phyloP scores from a whole-genome alignment of 2,888 invertebrate genomes.

The Dynastes grantii region DNA sequence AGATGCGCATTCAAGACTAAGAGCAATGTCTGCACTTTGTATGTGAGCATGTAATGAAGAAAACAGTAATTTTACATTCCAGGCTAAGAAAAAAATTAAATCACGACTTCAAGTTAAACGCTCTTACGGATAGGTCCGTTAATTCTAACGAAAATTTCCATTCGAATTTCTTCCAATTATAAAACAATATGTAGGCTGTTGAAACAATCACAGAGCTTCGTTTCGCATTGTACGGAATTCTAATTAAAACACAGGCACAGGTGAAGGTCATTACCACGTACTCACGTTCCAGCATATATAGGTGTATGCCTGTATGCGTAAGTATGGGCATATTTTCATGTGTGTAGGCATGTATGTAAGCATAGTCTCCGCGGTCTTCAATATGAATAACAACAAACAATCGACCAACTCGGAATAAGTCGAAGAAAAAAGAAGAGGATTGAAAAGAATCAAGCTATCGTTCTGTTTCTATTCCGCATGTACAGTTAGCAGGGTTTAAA shows the following conservation, averaged over 20 bases:
- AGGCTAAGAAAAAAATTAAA: not conserved
- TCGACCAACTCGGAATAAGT: not conserved
- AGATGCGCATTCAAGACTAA: too few relatives aligned
- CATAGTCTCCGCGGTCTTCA: conserved; percentile 3
- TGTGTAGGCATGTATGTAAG: conserved; percentile 23
- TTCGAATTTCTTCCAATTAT: conserved; percentile 16
- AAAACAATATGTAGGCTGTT: conserved; percentile 24
- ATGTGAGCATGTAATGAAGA: too few relatives aligned
- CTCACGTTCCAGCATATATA: conserved; percentile 19
- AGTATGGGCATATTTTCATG: conserved; percentile 14
- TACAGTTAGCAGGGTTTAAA: not conserved
- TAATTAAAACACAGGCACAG: conserved; percentile 33
- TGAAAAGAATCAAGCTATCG: conserved; percentile 28
- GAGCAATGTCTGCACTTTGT: too few relatives aligned
- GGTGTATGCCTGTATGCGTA: conserved; percentile 2
- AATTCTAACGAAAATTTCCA: not conserved
- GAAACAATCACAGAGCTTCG: conserved; percentile 13
- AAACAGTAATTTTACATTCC: too few relatives aligned
- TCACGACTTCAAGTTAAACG: not conserved
- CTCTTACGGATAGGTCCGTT: not conserved
- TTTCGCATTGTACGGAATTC: conserved; percentile 27
- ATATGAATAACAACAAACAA: conserved; percentile 27
- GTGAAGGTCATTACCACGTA: conserved; percentile 31
- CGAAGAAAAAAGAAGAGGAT: not conserved
- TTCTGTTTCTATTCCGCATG: not conserved